Evolutionary conservation across 2,888 invertebrate species (phyloP), one percentile per base, ranked within the genome.

Genomic region (Cephus sareptanus): DNA sequence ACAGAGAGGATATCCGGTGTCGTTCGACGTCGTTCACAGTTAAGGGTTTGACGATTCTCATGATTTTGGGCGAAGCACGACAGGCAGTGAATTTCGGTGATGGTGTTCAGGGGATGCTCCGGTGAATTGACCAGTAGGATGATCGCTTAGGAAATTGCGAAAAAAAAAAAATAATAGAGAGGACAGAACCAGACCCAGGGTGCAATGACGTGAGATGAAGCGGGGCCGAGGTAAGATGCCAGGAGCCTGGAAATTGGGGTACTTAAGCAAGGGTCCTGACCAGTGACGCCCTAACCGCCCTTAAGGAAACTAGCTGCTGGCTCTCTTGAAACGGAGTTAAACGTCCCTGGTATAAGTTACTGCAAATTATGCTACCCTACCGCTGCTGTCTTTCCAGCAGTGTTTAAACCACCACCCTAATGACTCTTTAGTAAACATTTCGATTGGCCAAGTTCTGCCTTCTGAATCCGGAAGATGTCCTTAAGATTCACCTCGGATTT

Each of bases 401-500:
- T 23, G 71, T 34, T 33, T 71, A 71, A 71, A 71, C 71, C 71
- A 71, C 31, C 71, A 23, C 9, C 23, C 71, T 71, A 71, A 71
- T 71, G 71, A 71, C 71, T 71, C 71, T 71, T 71, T 71, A 71
- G 71, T 71, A 71, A 71, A 71, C 71, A 34, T 34, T 33, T 71
- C 71, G 71, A 71, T 71, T 15, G 34, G 71, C 31, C 71, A 34
- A 23, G 23, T 56, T 56, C 56, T 56, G 23, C 23, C 56, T 56
- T 56, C 56, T 56, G 23, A 56, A 56, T 56, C 56, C 23, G 2
- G 23, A 23, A 2, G 23, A 56, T 56, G 56, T 23, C 23, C 56
- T 56, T 56, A 56, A 56, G 56, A 56, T 56, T 56, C 56, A 23
- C 23, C 56, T 56, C 56, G 56, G 23, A 56, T 56, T 23, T 56